Conservation (phyloP, 2,888 invertebrate genomes). For the Lithosia quadra region DNA sequence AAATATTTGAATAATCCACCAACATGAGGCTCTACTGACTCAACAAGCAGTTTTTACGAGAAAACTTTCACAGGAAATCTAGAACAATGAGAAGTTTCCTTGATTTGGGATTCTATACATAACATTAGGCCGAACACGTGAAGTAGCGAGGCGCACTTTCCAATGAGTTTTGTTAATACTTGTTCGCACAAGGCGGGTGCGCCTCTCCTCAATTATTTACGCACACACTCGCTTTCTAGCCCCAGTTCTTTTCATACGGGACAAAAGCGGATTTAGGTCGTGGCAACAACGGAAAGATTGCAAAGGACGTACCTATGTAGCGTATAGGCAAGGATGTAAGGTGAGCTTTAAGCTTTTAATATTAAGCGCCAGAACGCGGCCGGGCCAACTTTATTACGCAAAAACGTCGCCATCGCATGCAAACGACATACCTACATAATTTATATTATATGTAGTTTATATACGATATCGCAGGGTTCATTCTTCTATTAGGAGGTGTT, state of each 20-base stretch:
- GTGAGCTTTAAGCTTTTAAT: conserved; percentile 79
- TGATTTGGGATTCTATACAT: conserved; percentile 45
- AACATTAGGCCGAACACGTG: conserved; percentile 43
- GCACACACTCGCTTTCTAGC: conserved; percentile 76
- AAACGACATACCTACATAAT: conserved; percentile 54
- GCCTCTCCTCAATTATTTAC: conserved; percentile 82
- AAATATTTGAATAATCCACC: not conserved
- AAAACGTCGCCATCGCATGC: conserved; percentile 67
- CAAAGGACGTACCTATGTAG: conserved; percentile 70
- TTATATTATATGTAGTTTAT: conserved; percentile 40
- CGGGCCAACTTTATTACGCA: conserved; percentile 71
- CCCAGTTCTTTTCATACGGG: conserved; percentile 80
- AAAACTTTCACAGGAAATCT: conserved; percentile 31
- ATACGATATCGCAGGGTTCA: conserved; percentile 16
- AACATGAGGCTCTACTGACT: not conserved
- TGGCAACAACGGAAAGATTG: conserved; percentile 82
- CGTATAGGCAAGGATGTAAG: conserved; percentile 61
- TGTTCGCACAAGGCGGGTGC: conserved; percentile 67
- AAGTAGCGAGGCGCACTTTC: conserved; percentile 55
- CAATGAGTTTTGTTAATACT: conserved; percentile 78
- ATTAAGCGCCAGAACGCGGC: conserved; percentile 70
- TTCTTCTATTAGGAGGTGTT: conserved; percentile 39
- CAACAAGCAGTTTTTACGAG: conserved; percentile 15
- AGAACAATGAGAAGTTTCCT: conserved; percentile 37
- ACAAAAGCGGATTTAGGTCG: conserved; percentile 83